Conservation (phyloP, 2,888 invertebrate genomes). For the Leucoptera coffeella region DNA sequence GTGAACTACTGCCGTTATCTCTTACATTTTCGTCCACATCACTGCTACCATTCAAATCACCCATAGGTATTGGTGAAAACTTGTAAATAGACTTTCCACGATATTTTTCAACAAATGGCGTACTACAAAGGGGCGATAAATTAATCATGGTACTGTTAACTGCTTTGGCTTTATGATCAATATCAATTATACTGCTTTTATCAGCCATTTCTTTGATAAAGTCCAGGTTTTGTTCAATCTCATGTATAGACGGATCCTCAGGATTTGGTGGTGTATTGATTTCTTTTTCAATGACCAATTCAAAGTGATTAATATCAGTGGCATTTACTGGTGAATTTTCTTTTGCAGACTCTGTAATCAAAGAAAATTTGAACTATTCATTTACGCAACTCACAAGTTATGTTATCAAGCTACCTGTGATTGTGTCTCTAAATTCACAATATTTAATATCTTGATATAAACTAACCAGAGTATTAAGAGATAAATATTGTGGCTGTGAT, state of each 20-base stretch:
- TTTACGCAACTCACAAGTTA: too few relatives aligned
- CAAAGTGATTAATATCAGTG: slow-evolving; percentile 21
- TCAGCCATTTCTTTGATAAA: slow-evolving; percentile 15
- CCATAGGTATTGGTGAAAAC: slow-evolving; percentile 26
- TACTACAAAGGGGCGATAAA: slow-evolving; percentile 35
- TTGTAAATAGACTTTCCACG: slow-evolving; percentile 32
- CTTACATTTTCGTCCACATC: neutral
- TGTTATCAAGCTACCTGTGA: too few relatives aligned
- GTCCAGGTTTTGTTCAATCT: slow-evolving; percentile 21
- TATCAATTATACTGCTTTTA: too few relatives aligned
- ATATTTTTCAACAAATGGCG: slow-evolving; percentile 30
- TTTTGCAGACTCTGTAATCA: slow-evolving; percentile 27
- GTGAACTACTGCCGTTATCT: too few relatives aligned
- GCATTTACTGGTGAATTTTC: slow-evolving; percentile 19
- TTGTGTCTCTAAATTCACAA: too few relatives aligned
- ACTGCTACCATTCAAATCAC: slow-evolving; percentile 10
- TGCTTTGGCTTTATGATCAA: too few relatives aligned
- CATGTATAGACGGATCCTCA: slow-evolving; percentile 26
- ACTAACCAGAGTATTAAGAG: too few relatives aligned
- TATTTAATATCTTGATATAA: too few relatives aligned
- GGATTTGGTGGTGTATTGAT: slow-evolving; percentile 9
- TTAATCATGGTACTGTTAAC: too few relatives aligned
- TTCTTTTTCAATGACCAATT: slow-evolving; percentile 23
- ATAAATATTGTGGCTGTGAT: too few relatives aligned
- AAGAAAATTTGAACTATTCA: too few relatives aligned